A percentile compares a stretch with the other conserved stretches of the same genome.
Evolutionary conservation across 2,797 vertebrate genomes (phyloP).

Genomic region (Falco concolor): DNA sequence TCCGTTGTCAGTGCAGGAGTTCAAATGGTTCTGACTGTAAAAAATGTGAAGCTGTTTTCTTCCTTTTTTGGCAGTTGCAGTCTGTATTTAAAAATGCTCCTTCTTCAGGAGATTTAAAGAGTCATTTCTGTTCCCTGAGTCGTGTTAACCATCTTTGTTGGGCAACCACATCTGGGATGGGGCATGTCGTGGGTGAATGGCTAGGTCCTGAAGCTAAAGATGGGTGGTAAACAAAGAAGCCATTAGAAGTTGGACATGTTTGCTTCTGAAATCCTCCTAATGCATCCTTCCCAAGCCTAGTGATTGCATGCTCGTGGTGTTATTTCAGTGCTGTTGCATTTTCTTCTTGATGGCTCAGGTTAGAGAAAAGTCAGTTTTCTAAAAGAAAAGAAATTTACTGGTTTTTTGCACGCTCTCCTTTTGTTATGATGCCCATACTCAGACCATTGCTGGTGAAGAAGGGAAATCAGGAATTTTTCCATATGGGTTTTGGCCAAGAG

Average conservation of each 20-base stretch:
- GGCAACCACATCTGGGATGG: not conserved
- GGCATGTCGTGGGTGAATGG: rapidly evolving
- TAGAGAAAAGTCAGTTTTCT: not conserved
- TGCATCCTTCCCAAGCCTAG: not conserved
- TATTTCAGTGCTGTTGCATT: not conserved
- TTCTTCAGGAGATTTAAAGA: not conserved
- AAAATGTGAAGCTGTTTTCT: not conserved
- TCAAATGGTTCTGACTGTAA: not conserved
- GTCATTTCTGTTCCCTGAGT: not conserved
- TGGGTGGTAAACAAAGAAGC: not conserved
- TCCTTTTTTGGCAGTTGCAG: not conserved
- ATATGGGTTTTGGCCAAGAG: not conserved
- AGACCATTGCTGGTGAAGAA: not conserved
- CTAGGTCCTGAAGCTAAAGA: not conserved
- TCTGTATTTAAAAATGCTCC: not conserved
- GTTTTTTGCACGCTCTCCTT: rapidly evolving
- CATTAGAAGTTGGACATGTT: rapidly evolving
- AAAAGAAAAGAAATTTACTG: not conserved
- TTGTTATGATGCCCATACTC: not conserved
- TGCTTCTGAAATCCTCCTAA: not conserved
- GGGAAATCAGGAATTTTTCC: not conserved
- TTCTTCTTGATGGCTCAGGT: not conserved
- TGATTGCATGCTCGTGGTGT: not conserved
- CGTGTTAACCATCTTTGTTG: not conserved
- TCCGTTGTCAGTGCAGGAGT: not conserved